These are phyloP conservation scores for Hippocampus comes DNA, from an alignment of 2,113 vertebrate genomes.

Conservation along the genomic window DNA sequence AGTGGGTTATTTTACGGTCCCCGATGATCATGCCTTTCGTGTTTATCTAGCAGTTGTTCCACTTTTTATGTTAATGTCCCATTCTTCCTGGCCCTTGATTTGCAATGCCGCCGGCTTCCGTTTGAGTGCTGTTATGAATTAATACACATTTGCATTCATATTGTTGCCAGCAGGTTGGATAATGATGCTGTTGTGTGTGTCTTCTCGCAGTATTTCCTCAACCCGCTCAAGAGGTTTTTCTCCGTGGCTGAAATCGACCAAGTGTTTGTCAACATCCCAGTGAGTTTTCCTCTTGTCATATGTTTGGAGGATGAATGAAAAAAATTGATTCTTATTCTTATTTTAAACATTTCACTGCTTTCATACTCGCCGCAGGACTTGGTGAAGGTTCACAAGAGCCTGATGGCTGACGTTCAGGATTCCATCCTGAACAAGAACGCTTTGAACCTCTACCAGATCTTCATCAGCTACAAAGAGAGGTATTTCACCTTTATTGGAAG, in stretches of 20 bases:
- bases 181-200: not conserved
- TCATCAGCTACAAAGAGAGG: conserved; percentile 92
- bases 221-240: conserved; percentile 84
- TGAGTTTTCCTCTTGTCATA: conserved; percentile 62
- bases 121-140: not conserved
- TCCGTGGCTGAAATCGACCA: conserved; percentile 81
- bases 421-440: conserved; percentile 85
- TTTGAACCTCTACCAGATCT: conserved; percentile 87
- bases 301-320: not conserved
- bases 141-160: not conserved
- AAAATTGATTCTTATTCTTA: not conserved
- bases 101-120: not conserved
- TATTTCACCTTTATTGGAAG: conserved; percentile 44
- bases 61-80: conserved; percentile 11
- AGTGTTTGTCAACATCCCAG: conserved; percentile 88
- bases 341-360: not conserved
- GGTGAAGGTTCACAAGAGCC: conserved; percentile 85
- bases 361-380: conserved; percentile 76
- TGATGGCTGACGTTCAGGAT: conserved; percentile 84
- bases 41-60: not conserved
- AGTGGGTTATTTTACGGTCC: not conserved
- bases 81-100: not conserved
- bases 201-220: conserved; percentile 83
- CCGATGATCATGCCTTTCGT: not conserved
- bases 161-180: not conserved